Evolutionary conservation across 2,113 vertebrate genomes (phyloP).

Genomic region (Hyperoodon ampullatus): DNA sequence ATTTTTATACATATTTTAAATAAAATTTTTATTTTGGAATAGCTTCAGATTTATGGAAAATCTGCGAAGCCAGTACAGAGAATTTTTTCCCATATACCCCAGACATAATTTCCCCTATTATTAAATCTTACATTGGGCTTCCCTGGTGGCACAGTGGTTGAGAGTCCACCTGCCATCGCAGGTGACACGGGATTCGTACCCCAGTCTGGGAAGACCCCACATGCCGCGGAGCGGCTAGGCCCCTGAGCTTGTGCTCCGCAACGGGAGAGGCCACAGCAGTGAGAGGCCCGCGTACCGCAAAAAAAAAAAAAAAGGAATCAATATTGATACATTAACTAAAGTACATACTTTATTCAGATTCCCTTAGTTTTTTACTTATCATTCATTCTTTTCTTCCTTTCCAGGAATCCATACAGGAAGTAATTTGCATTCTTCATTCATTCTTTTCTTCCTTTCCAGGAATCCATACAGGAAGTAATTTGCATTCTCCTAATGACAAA

Average conservation of each 20-base stretch:
- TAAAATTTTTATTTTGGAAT: constrained; percentile 18
- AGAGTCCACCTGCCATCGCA: too few species aligned
- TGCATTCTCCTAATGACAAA: background rate
- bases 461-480: background rate
- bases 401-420: background rate
- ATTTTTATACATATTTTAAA: constrained; percentile 21
- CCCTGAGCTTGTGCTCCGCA: too few species aligned
- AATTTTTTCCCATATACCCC: background rate
- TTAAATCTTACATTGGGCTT: background rate
- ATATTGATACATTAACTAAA: background rate
- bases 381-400: background rate
- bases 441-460: background rate
- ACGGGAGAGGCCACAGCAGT: too few species aligned
- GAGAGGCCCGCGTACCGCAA: too few species aligned
- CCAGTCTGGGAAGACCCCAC: too few species aligned
- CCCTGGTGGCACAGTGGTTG: too few species aligned
- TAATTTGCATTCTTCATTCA: background rate
- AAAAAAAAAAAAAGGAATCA: background rate
- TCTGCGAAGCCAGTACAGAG: background rate
- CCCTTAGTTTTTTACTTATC: background rate
- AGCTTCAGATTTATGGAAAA: background rate
- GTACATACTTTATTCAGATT: background rate
- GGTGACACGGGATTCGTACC: too few species aligned
- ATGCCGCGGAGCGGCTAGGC: too few species aligned
- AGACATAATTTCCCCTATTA: background rate